Conservation (phyloP, 1,140 invertebrate species). For the Cylas formicarius region DNA sequence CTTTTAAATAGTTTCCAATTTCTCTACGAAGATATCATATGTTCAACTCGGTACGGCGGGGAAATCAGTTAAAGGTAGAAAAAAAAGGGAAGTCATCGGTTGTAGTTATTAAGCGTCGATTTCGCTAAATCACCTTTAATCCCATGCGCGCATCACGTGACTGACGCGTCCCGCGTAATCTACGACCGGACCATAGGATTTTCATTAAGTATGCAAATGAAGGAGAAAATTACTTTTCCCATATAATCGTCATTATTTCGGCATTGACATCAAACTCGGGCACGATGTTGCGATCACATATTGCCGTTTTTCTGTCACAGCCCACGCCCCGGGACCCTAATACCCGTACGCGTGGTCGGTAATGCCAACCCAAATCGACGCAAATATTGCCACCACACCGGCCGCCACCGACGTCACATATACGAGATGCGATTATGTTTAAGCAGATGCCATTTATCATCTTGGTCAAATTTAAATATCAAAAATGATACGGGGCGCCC, state of each 20-base stretch:
- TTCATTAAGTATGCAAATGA: constrained; percentile 47
- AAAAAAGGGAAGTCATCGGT: too few species aligned
- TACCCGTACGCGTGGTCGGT: constrained; percentile 20
- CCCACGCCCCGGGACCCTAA: constrained; percentile 16
- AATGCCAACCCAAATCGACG: constrained; percentile 26
- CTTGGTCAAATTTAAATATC: constrained; percentile 21
- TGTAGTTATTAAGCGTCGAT: too few species aligned
- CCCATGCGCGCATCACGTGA: too few species aligned
- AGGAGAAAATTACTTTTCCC: constrained; percentile 46
- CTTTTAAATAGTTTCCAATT: too few species aligned
- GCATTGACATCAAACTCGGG: constrained; percentile 41
- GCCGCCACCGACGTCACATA: constrained; percentile 23
- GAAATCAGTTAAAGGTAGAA: too few species aligned
- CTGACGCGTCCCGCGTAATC: too few species aligned
- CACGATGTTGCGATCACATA: constrained; percentile 36
- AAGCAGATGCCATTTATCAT: constrained; percentile 23
- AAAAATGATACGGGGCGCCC: too few species aligned
- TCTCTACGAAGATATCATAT: too few species aligned
- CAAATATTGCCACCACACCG: constrained; percentile 25
- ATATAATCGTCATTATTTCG: constrained; percentile 46
- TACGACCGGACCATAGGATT: constrained; percentile 43
- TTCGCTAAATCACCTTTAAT: too few species aligned
- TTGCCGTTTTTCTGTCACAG: constrained; percentile 37
- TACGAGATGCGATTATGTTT: constrained; percentile 20
- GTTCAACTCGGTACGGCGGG: too few species aligned